A percentile compares a stretch with the other conserved stretches of the same genome.
phyloP scores from a whole-genome alignment of 1,140 invertebrate genomes.

The Drusus annulatus region DNA sequence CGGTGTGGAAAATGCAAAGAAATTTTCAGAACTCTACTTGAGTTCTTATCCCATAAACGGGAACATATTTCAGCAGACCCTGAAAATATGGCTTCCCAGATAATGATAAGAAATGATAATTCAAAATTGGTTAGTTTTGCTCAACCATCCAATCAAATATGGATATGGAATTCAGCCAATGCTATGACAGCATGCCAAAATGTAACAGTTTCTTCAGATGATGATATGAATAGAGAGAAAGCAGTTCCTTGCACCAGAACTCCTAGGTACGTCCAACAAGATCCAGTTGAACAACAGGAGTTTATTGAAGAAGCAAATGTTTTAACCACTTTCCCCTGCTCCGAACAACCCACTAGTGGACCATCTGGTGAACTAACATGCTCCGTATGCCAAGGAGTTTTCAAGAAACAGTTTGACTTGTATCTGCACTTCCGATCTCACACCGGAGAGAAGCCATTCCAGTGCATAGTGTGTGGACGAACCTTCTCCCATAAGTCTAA shows the following conservation, averaged over 20 bases:
- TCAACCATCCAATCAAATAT: slow-evolving; percentile 48
- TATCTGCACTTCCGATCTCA: slow-evolving; percentile 60
- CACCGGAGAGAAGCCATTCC: slow-evolving; percentile 60
- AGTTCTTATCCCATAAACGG: slow-evolving; percentile 75
- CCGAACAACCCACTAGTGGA: neutral
- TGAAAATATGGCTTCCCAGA: slow-evolving; percentile 14
- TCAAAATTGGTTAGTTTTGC: slow-evolving; percentile 24
- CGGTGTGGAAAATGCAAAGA: slow-evolving; percentile 77
- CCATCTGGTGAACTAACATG: slow-evolving; percentile 43
- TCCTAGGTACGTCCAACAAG: too few relatives aligned
- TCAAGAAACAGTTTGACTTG: slow-evolving; percentile 60
- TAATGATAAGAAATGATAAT: slow-evolving; percentile 30
- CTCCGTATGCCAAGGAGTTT: slow-evolving; percentile 58
- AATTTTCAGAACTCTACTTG: slow-evolving; percentile 70
- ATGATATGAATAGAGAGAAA: slow-evolving; percentile 11
- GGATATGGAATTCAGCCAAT: slow-evolving; percentile 41
- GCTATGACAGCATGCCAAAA: slow-evolving; percentile 6
- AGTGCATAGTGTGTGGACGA: slow-evolving; percentile 62
- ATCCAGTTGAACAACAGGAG: neutral
- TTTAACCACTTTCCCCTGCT: neutral
- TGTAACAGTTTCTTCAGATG: slow-evolving; percentile 6
- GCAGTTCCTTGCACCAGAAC: neutral
- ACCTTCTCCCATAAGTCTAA: slow-evolving; percentile 64
- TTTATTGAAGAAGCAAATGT: neutral
- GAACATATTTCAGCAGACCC: slow-evolving; percentile 25